phyloP scores from a whole-genome alignment of 2,888 invertebrate genomes.

The Hydrotaea diabolus region DNA sequence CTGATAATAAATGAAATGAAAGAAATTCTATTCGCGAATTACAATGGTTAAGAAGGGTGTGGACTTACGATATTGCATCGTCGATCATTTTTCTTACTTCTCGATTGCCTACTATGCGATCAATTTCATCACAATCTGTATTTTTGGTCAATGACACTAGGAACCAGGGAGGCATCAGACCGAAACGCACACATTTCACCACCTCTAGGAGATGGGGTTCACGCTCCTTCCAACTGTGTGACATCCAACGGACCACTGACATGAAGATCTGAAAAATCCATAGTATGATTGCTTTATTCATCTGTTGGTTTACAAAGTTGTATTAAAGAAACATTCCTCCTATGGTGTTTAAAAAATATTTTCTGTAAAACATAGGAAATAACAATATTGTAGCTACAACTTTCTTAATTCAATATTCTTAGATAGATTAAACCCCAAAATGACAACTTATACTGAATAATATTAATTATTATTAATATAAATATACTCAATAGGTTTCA shows the following conservation, averaged over 20 bases:
- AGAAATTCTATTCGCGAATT: background rate
- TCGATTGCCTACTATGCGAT: slow-evolving; percentile 85
- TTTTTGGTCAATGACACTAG: slow-evolving; percentile 89
- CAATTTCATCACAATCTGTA: slow-evolving; percentile 87
- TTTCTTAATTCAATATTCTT: too few species aligned
- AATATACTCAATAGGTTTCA: too few species aligned
- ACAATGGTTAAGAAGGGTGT: background rate
- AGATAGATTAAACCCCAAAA: too few species aligned
- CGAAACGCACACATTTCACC: slow-evolving; percentile 88
- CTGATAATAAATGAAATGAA: slow-evolving; percentile 78
- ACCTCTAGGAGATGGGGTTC: slow-evolving; percentile 83
- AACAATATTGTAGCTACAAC: too few species aligned
- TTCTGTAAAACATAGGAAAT: too few species aligned
- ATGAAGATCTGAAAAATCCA: slow-evolving; percentile 84
- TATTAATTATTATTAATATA: too few species aligned
- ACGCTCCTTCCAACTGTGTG: slow-evolving; percentile 86
- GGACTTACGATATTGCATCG: slow-evolving; percentile 88
- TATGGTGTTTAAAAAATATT: too few species aligned
- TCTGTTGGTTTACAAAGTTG: too few species aligned
- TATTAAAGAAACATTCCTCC: too few species aligned
- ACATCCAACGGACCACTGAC: slow-evolving; percentile 90
- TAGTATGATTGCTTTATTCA: too few species aligned
- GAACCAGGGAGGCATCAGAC: slow-evolving; percentile 90
- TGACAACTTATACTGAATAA: too few species aligned
- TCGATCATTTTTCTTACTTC: slow-evolving; percentile 89